Evolutionary conservation across 2,888 invertebrate species (phyloP).

Genomic region (Hirtodrosophila confusa): DNA sequence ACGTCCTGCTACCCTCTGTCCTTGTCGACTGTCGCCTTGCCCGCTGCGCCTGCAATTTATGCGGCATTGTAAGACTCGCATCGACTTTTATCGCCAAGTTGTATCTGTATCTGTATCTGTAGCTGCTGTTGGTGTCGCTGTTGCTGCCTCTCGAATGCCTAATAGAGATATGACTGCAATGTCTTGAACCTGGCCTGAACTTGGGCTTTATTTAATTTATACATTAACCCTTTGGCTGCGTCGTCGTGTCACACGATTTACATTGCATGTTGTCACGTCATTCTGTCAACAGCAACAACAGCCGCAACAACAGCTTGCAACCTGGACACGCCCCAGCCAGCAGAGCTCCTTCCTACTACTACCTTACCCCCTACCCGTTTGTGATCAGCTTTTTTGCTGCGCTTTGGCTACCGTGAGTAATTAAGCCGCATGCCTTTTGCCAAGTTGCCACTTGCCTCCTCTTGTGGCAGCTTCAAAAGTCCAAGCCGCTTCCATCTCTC

Average conservation of each 20-base stretch:
- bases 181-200: constrained; percentile 11
- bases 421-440: constrained; percentile 67
- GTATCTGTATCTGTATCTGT: constrained; percentile 34
- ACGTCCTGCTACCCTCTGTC: constrained; percentile 14
- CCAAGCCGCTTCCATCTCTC: not conserved
- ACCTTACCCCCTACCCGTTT: not conserved
- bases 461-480: constrained; percentile 48
- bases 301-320: constrained; percentile 15
- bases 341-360: not conserved
- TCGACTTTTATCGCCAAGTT: constrained; percentile 43
- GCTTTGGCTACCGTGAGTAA: constrained; percentile 65
- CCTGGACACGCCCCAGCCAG: constrained; percentile 42
- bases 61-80: constrained; percentile 40
- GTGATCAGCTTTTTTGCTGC: constrained; percentile 11
- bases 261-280: constrained; percentile 80
- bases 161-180: constrained; percentile 65
- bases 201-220: constrained; percentile 73
- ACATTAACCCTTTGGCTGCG: constrained; percentile 68
- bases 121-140: not conserved
- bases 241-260: constrained; percentile 75
- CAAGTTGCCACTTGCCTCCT: constrained; percentile 26
- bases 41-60: constrained; percentile 49
- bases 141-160: constrained; percentile 24
- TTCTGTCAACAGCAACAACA: constrained; percentile 68
- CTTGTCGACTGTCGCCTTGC: constrained; percentile 21